Conservation (phyloP, 1,140 invertebrate genomes). For the Leptinotarsa texana region DNA sequence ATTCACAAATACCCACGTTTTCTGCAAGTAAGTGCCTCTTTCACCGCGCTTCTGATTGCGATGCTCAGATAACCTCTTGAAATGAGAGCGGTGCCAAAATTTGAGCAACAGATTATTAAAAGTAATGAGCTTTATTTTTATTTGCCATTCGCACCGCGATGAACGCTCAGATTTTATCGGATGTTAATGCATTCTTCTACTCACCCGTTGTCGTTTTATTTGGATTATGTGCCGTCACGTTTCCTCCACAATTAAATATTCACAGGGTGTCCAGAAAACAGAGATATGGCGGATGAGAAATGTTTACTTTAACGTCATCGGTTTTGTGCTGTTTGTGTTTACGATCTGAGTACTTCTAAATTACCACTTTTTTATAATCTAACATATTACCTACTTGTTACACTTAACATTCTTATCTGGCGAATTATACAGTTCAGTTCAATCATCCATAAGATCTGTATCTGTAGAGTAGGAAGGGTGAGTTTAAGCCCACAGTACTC, state of each 20-base stretch:
- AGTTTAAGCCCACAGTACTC: too few relatives aligned
- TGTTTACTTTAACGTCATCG: too few relatives aligned
- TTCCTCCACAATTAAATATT: neutral
- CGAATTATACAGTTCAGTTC: too few relatives aligned
- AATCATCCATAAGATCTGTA: too few relatives aligned
- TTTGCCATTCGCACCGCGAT: neutral
- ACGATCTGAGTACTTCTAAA: too few relatives aligned
- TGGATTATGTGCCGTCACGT: neutral
- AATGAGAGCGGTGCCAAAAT: constrained; percentile 1
- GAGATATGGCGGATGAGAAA: too few relatives aligned
- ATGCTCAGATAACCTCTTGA: neutral
- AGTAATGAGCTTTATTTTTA: constrained; percentile 10
- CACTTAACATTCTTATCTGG: too few relatives aligned
- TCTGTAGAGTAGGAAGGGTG: too few relatives aligned
- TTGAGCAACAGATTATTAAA: constrained; percentile 8
- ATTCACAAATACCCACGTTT: too few relatives aligned
- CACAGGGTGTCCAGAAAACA: neutral
- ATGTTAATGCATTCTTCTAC: constrained; percentile 5
- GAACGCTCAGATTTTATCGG: constrained; percentile 6
- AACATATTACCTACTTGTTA: too few relatives aligned
- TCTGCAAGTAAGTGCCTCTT: neutral
- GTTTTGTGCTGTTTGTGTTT: too few relatives aligned
- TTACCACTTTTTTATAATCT: too few relatives aligned
- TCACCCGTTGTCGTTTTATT: neutral
- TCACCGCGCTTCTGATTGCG: neutral